Base-by-base conservation (phyloP, 2,113 vertebrate genomes). In the Alligator mississippiensis region DNA sequence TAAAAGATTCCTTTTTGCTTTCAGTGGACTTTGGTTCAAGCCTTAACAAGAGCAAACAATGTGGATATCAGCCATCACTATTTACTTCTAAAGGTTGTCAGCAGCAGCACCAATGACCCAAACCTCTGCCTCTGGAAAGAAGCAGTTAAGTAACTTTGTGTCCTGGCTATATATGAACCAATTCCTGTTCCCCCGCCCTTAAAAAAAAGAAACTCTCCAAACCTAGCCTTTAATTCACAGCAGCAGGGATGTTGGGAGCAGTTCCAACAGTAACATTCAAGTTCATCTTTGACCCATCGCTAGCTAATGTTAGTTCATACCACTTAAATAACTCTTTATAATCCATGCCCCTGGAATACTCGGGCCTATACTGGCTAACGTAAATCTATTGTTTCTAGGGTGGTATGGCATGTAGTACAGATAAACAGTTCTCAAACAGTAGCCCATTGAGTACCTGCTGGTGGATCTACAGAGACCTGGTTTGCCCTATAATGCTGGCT, bases 41-140 rank as follows among this genome's bases (percentile, higher is more conserved):
- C 79, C 47, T 92, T 5, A 78, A 55, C 9, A 54, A 66, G 13
- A 83, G 34, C 0, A 0, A 82, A 14, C 0, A 0, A 0, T 10
- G 47, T 58, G 68, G 79, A 17, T 60, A 47, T 30, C 28, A 7
- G 25, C 27, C 3, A 8, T 27, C 59, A 6, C 0, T 1, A 27
- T 18, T 80, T 27, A 9, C 24, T 61, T 3, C 0, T 0, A 75
- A 34, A 55, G 28, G 62, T 16, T 63, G 68, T 7, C 57, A 2
- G 0, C 1, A 57, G 76, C 60, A 22, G 10, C 0, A 68, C 25
- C 22, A 59, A 16, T 27, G 28, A 90, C 77, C 78, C 86, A 58
- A 64, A 74, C 19, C 59, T 74, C 55, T 28, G 9, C 64, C 81
- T 82, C 85, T 30, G 80, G 18, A 28, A 62, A 6, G 1, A 4